phyloP scores from a whole-genome alignment of 2,888 invertebrate genomes.

The Melinaea marsaeus region DNA sequence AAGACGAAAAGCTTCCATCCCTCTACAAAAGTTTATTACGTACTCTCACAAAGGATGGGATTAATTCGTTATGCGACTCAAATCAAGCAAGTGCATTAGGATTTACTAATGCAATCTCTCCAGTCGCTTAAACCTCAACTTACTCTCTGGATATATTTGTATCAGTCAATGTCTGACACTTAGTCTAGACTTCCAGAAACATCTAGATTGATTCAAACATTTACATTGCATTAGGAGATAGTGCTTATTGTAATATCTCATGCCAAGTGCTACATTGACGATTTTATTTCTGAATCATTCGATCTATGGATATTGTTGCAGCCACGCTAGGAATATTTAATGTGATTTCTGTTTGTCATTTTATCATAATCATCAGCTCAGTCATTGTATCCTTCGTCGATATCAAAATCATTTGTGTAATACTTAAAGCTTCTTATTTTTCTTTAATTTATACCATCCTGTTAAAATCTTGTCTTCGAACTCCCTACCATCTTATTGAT shows the following conservation, averaged over 20 bases:
- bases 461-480: constrained; percentile 19
- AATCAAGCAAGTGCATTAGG: constrained; percentile 32
- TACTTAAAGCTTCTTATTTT: constrained; percentile 3
- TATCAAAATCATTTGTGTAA: not conserved
- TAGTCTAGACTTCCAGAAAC: constrained; percentile 37
- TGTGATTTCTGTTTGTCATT: too few species aligned
- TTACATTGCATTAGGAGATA: constrained; percentile 44
- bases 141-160: constrained; percentile 37
- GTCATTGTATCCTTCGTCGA: not conserved
- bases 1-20: constrained; percentile 1
- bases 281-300: constrained; percentile 1
- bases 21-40: constrained; percentile 6
- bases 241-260: constrained; percentile 13
- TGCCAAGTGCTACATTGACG: constrained; percentile 7
- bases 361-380: not conserved
- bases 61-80: constrained; percentile 28
- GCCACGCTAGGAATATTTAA: too few species aligned
- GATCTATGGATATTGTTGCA: not conserved
- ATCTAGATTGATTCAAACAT: constrained; percentile 57
- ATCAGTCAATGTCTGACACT: constrained; percentile 39
- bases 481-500: constrained; percentile 26
- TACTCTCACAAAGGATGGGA: constrained; percentile 19
- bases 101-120: constrained; percentile 36
- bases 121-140: constrained; percentile 33
- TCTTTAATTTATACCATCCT: constrained; percentile 13